Percentiles rank a stretch among this genome's conserved stretches.
These are phyloP conservation scores for Lordiphosa andalusiaca DNA, from an alignment of 2,888 invertebrate species.

Conservation along the genomic window DNA sequence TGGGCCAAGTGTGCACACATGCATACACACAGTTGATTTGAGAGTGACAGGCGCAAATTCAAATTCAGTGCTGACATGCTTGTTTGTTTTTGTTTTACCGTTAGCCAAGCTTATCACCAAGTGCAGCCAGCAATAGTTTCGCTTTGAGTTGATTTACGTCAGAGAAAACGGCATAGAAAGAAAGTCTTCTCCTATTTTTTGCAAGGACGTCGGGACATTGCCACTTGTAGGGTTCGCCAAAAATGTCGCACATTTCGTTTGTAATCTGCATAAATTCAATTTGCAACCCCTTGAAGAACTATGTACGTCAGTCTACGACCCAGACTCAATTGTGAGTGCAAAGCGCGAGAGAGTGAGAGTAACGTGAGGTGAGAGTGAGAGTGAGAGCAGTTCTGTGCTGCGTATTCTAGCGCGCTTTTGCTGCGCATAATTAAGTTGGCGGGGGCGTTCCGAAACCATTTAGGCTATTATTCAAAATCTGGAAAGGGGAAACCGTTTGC, in stretches of 20 bases:
- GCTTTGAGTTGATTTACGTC: too few species aligned
- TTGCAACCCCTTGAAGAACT: conserved; percentile 37
- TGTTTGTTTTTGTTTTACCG: conserved; percentile 20
- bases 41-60: conserved; percentile 22
- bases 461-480: too few species aligned
- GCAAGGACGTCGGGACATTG: conserved; percentile 7
- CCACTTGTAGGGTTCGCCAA: conserved; percentile 25
- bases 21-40: conserved; percentile 10
- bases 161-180: too few species aligned
- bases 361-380: too few species aligned
- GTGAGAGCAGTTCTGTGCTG: conserved; percentile 16
- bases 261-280: conserved; percentile 54
- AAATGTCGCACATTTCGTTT: conserved; percentile 8
- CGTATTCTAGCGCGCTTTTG: conserved; percentile 46
- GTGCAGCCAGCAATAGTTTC: too few species aligned
- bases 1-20: conserved; percentile 6
- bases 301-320: conserved; percentile 28
- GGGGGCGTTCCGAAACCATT: conserved; percentile 24
- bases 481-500: too few species aligned
- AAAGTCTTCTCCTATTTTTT: too few species aligned
- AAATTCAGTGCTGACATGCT: conserved; percentile 29
- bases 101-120: conserved; percentile 1
- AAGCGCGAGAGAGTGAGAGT: conserved; percentile 24
- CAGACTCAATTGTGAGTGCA: conserved; percentile 11
- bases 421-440: conserved; percentile 28